phyloP scores from a whole-genome alignment of 2,113 vertebrate species.

The Labeo catla region DNA sequence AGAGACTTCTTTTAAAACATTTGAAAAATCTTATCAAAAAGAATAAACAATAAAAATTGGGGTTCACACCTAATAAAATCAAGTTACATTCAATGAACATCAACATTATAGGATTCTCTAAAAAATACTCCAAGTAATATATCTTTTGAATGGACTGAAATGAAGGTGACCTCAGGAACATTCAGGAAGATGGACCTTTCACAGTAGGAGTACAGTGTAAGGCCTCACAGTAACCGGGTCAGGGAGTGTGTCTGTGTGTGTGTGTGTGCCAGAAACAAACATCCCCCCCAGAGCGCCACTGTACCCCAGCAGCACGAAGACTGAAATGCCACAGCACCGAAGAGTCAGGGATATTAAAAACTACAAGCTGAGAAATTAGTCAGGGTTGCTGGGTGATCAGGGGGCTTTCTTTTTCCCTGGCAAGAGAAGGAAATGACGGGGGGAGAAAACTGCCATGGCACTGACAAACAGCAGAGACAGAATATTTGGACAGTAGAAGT shows the following conservation, averaged over 20 bases:
- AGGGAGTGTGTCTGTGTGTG: background rate
- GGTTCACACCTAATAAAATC: background rate
- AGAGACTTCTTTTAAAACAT: background rate
- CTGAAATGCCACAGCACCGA: slow-evolving; percentile 38
- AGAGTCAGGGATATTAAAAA: slow-evolving; percentile 50
- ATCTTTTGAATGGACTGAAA: background rate
- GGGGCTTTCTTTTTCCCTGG: slow-evolving; percentile 36
- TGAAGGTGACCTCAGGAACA: background rate
- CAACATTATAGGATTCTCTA: background rate
- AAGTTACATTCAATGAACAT: background rate
- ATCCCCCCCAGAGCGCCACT: slow-evolving; percentile 4
- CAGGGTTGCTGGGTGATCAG: slow-evolving; percentile 56
- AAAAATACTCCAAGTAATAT: background rate
- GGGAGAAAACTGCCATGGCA: slow-evolving; percentile 36
- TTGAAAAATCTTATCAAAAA: background rate
- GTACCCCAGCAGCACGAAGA: slow-evolving; percentile 44
- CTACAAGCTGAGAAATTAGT: slow-evolving; percentile 51
- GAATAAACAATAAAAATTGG: background rate
- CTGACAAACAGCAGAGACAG: slow-evolving; percentile 47
- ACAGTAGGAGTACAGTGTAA: background rate
- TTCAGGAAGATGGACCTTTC: background rate
- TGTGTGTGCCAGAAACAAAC: slow-evolving; percentile 24
- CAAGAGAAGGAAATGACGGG: slow-evolving; percentile 49
- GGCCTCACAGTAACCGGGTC: background rate
- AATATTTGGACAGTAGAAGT: slow-evolving; percentile 59